A percentile compares a stretch with the other conserved stretches of the same genome.
These are phyloP conservation scores for Centropus unirufus DNA, from an alignment of 2,113 vertebrate genomes.

Conservation along the genomic window DNA sequence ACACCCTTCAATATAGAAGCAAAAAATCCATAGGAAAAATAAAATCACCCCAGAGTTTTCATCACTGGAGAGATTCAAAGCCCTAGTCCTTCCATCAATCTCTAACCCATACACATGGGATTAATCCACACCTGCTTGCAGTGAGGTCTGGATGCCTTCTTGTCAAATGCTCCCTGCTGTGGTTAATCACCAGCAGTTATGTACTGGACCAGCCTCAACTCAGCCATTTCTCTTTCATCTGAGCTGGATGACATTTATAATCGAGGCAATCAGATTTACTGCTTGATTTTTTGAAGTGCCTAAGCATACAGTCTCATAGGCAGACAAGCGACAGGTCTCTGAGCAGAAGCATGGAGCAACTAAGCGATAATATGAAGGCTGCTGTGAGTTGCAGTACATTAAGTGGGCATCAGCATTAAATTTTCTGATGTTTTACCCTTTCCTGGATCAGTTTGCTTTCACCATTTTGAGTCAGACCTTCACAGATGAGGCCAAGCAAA, in stretches of 20 bases:
- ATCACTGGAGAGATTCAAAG: not conserved
- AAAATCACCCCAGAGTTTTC: not conserved
- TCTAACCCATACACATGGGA: not conserved
- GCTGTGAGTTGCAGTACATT: not conserved
- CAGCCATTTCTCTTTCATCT: not conserved
- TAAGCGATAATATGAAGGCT: not conserved
- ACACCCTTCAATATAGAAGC: not conserved
- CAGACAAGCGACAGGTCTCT: not conserved
- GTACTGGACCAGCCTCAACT: not conserved
- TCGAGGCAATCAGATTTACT: conserved; percentile 25
- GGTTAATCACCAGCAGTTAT: not conserved
- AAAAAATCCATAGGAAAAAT: not conserved
- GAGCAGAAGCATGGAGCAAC: not conserved
- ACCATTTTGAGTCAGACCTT: not conserved
- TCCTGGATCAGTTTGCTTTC: not conserved
- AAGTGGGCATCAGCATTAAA: not conserved
- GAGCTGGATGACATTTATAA: conserved; percentile 7
- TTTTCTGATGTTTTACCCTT: not conserved
- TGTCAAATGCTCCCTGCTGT: not conserved
- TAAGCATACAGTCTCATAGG: not conserved
- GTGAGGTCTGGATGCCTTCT: not conserved
- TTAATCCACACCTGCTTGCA: not conserved
- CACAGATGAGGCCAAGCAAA: not conserved
- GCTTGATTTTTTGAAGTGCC: conserved; percentile 12
- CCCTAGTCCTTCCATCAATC: not conserved